Evolutionary conservation across 2,888 invertebrate species (phyloP).

Genomic region (Cataglyphis livida): DNA sequence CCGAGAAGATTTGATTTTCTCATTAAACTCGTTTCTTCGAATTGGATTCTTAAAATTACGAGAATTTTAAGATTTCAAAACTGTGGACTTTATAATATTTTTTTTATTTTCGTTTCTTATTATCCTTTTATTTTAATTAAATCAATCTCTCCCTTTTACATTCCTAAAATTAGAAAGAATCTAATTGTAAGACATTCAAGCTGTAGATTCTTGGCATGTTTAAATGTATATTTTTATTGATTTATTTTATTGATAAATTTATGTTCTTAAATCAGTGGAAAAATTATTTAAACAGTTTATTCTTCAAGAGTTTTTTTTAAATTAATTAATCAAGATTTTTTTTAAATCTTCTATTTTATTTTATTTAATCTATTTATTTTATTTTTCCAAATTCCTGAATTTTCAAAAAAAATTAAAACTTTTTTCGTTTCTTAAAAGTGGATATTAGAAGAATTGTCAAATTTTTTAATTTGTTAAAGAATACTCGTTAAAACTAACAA

Average conservation of each 20-base stretch:
- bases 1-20: too few species aligned
- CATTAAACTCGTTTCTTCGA: background rate
- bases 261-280: background rate
- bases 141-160: background rate
- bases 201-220: background rate
- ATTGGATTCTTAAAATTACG: background rate
- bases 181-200: background rate
- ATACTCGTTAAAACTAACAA: background rate
- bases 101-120: background rate
- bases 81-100: background rate
- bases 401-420: background rate
- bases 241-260: background rate
- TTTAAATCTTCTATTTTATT: background rate
- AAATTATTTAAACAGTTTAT: background rate
- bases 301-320: background rate
- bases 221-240: constrained; percentile 1
- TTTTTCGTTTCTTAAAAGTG: background rate
- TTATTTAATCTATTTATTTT: background rate
- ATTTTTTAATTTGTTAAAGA: background rate
- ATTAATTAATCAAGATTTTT: background rate
- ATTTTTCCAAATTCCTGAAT: background rate
- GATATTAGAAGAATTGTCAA: background rate
- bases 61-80: background rate
- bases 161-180: background rate
- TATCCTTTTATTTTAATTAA: background rate